A percentile compares a stretch with the other conserved stretches of the same genome.
phyloP scores from a whole-genome alignment of 1,140 invertebrate genomes.

The Prorops nasuta region DNA sequence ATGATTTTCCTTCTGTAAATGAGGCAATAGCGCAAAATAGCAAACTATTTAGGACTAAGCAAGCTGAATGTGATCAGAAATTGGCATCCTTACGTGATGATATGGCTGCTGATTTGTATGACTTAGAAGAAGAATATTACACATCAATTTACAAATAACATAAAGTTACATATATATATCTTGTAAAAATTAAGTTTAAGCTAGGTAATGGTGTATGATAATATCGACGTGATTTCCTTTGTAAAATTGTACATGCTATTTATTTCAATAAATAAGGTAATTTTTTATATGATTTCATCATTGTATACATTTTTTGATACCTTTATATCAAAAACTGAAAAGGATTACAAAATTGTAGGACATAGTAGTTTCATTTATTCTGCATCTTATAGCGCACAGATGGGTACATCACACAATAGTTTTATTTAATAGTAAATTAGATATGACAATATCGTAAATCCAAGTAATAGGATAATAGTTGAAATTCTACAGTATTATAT shows the following conservation, averaged over 20 bases:
- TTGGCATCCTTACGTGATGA: conserved; percentile 89
- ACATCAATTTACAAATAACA: conserved; percentile 86
- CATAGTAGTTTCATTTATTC: conserved; percentile 39
- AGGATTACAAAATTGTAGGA: background rate
- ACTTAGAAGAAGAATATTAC: conserved; percentile 97
- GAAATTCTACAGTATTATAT: conserved; percentile 28
- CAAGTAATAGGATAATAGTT: conserved; percentile 37
- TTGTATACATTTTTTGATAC: background rate
- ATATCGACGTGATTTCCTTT: conserved; percentile 15
- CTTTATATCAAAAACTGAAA: background rate
- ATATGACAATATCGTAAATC: conserved; percentile 38
- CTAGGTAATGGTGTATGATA: background rate
- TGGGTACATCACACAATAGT: conserved; percentile 49
- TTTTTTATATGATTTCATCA: conserved; percentile 17
- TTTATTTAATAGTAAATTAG: conserved; percentile 44
- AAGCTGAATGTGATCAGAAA: conserved; percentile 91
- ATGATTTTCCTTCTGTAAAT: conserved; percentile 96
- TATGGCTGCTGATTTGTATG: conserved; percentile 92
- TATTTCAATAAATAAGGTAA: conserved; percentile 36
- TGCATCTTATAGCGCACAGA: conserved; percentile 47
- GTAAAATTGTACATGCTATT: conserved; percentile 24
- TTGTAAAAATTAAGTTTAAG: background rate
- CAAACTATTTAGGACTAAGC: conserved; percentile 83
- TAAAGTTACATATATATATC: background rate
- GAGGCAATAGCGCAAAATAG: conserved; percentile 92